Evolutionary conservation across 2,113 vertebrate genomes (phyloP).

Genomic region (Raphicerus campestris): DNA sequence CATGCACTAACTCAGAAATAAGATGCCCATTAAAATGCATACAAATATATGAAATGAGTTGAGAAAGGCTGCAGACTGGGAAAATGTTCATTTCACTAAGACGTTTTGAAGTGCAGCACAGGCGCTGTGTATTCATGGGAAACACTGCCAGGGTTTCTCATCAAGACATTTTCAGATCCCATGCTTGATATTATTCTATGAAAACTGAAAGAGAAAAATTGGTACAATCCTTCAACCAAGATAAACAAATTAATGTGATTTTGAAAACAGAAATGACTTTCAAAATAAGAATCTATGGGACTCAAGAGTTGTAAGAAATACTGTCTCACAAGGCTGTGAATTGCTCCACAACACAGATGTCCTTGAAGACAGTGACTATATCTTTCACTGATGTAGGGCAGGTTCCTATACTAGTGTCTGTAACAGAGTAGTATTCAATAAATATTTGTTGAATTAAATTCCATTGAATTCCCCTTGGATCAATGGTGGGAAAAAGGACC

Average conservation of each 20-base stretch:
- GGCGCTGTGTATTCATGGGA: not conserved
- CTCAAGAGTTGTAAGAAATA: not conserved
- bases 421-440: not conserved
- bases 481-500: not conserved
- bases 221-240: not conserved
- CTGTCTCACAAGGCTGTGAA: not conserved
- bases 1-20: not conserved
- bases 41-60: not conserved
- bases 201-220: not conserved
- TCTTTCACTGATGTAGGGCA: not conserved
- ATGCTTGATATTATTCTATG: not conserved
- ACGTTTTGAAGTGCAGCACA: not conserved
- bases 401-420: not conserved
- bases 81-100: not conserved
- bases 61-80: not conserved
- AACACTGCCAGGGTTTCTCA: not conserved
- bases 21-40: not conserved
- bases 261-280: constrained; percentile 30
- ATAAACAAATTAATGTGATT: not conserved
- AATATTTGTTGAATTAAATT: not conserved
- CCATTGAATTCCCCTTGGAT: not conserved
- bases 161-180: not conserved
- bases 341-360: not conserved
- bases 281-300: not conserved
- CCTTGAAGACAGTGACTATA: not conserved